Conservation (phyloP, 2,113 vertebrate genomes). For the Eidolon helvum region DNA sequence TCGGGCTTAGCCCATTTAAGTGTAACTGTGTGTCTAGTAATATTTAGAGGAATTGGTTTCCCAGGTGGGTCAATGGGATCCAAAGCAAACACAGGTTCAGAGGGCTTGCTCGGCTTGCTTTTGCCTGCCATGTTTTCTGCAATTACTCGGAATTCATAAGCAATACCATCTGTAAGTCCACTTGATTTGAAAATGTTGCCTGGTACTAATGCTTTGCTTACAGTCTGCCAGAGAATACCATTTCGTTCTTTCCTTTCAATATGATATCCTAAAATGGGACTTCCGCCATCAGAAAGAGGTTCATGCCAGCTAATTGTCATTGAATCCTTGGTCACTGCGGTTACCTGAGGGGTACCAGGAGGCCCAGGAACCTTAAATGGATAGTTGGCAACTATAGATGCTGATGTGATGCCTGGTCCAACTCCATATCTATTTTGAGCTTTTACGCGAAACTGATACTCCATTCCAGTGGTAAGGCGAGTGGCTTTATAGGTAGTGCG, state of each 20-base stretch:
- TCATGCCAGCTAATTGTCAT: conserved; percentile 99
- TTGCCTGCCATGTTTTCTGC: conserved; percentile 98
- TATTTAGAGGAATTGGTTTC: conserved; percentile 91
- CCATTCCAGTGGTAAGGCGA: conserved; percentile 92
- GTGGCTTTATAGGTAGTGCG: conserved; percentile 95
- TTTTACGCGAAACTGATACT: conserved; percentile 97
- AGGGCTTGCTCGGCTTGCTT: conserved; percentile 96
- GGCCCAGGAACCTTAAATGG: conserved; percentile 97
- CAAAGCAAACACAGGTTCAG: conserved; percentile 93
- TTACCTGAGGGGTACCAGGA: conserved; percentile 95
- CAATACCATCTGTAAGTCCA: conserved; percentile 94
- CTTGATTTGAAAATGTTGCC: conserved; percentile 96
- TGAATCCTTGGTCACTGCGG: conserved; percentile 93
- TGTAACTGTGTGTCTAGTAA: conserved; percentile 93
- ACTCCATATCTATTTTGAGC: conserved; percentile 97
- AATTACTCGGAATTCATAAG: conserved; percentile 97
- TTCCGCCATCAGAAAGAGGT: conserved; percentile 96
- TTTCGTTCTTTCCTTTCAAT: conserved; percentile 97
- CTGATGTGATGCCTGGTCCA: conserved; percentile 93
- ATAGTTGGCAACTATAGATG: conserved; percentile 92
- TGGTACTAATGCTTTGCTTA: conserved; percentile 91
- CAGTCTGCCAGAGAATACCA: conserved; percentile 94
- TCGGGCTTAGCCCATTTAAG: conserved; percentile 97
- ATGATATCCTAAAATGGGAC: conserved; percentile 96
- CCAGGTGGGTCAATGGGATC: conserved; percentile 98